Conservation (phyloP, 2,888 invertebrate species). For the Cremastinae sp. region DNA sequence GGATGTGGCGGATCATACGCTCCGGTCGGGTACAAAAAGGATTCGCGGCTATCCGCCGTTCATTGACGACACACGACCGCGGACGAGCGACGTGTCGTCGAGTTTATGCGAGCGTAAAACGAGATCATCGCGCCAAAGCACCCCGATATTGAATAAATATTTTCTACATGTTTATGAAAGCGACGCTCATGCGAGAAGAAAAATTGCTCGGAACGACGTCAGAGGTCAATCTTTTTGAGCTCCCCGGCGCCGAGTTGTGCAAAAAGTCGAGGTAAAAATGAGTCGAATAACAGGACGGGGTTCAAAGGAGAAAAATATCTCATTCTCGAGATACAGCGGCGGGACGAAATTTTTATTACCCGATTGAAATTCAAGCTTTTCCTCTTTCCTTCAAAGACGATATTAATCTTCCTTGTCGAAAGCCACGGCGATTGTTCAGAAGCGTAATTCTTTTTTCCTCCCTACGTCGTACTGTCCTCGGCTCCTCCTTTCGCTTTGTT, state of each 20-base stretch:
- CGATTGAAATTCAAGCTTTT: slow-evolving; percentile 1
- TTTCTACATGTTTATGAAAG: background rate
- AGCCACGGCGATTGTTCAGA: background rate
- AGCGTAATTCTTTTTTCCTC: slow-evolving; percentile 17
- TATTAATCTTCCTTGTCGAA: slow-evolving; percentile 32
- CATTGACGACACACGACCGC: background rate
- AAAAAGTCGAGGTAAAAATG: too few relatives aligned
- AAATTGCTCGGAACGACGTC: too few relatives aligned
- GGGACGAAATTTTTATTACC: background rate
- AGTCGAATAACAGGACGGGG: too few relatives aligned
- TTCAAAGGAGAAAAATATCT: too few relatives aligned
- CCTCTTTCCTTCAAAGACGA: slow-evolving; percentile 25
- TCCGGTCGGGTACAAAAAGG: too few relatives aligned
- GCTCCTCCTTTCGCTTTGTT: slow-evolving; percentile 10
- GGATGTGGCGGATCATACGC: too few relatives aligned
- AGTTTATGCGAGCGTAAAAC: slow-evolving; percentile 59
- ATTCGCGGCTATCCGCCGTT: too few relatives aligned
- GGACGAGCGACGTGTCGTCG: slow-evolving; percentile 35
- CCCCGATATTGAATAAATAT: background rate
- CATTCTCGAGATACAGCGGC: too few relatives aligned
- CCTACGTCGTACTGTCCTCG: slow-evolving; percentile 3
- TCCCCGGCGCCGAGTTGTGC: too few relatives aligned
- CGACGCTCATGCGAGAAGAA: too few relatives aligned
- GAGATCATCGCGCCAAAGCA: slow-evolving; percentile 31
- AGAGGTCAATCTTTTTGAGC: too few relatives aligned